Evolutionary conservation across 2,113 vertebrate genomes (phyloP), one percentile per base, ranked within the genome.

Genomic region (Proterorhinus semilunaris): DNA sequence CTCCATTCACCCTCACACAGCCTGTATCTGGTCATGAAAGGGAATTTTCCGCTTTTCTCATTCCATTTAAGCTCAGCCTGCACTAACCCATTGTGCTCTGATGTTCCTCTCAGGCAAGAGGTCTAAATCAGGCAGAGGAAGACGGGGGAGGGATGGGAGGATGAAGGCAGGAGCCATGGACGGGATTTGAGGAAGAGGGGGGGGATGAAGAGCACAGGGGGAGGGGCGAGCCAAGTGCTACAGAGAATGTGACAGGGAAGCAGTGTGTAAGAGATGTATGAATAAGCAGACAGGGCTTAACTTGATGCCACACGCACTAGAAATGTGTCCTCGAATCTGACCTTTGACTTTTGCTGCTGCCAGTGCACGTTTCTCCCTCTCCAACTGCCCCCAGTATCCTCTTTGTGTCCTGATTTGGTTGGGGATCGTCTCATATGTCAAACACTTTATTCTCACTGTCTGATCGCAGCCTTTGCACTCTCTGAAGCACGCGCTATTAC

Each of bases 31-130:
- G 83, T 90, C 79, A 86, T 90, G 81, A 90, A 89, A 87, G 85
- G 76, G 88, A 89, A 92, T 87, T 92, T 91, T 83, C 67, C 44
- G 70, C 78, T 91, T 87, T 89, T 89, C 84, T 83, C 85, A 76
- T 91, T 83, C 83, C 87, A 88, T 90, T 91, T 91, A 88, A 86
- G 80, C 83, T 80, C 86, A 86, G 84, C 84, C 75, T 61, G 87
- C 81, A 82, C 86, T 86, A 74, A 82, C 72, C 79, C 78, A 84
- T 87, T 87, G 85, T 91, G 81, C 83, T 81, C 59, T 73, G 72
- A 79, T 78, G 80, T 85, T 88, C 68, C 90, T 90, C 89, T 81
- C 76, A 72, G 89, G 87, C 87, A 80, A 83, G 74, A 82, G 75
- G 80, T 90, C 87, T 83, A 82, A 82, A 90, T 86, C 76, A 82